These are phyloP conservation scores for Dichetophora obliterata DNA, from an alignment of 2,888 invertebrate genomes.

Conservation along the genomic window DNA sequence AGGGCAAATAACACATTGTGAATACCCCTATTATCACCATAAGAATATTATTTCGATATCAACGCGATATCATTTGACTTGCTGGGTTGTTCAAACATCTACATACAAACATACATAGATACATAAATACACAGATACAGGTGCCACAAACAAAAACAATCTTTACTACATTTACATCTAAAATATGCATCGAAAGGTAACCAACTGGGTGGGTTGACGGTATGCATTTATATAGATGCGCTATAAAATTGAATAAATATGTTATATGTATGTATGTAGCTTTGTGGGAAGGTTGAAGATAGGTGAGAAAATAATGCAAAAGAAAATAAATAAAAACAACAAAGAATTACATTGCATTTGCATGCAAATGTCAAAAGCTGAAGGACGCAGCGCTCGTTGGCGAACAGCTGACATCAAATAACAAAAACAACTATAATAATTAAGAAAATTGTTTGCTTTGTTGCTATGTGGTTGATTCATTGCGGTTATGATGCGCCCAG, in stretches of 20 bases:
- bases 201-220: no score
- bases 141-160: background rate
- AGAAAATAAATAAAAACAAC: background rate
- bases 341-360: background rate
- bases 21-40: no score
- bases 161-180: background rate
- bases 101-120: no score
- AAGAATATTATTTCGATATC: no score
- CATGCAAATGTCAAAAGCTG: constrained; percentile 22
- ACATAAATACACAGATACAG: background rate
- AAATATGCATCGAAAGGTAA: background rate
- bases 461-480: background rate
- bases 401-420: constrained; percentile 16
- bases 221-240: no score
- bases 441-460: background rate
- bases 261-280: background rate
- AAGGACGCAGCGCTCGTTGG: constrained; percentile 8
- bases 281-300: background rate
- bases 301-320: background rate
- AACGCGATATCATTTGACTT: no score
- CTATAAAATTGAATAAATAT: no score
- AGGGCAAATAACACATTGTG: no score
- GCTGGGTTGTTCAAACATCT: no score
- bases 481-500: background rate
- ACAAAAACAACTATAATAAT: background rate